phyloP scores from a whole-genome alignment of 2,888 invertebrate species.

The Bellardia pandia region DNA sequence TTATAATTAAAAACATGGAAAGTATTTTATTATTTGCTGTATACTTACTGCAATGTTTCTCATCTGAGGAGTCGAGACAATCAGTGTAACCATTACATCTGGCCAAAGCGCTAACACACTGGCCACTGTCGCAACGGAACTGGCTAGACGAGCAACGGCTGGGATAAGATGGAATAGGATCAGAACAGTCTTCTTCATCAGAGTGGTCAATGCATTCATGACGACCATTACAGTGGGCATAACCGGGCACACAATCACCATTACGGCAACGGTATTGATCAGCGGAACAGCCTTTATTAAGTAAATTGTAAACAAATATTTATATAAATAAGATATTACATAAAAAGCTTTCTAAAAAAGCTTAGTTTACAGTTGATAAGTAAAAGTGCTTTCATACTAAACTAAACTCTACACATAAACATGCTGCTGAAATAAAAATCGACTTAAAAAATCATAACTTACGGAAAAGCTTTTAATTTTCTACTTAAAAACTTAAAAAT shows the following conservation, averaged over 20 bases:
- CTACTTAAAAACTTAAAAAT: not conserved
- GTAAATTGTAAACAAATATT: conserved; percentile 5
- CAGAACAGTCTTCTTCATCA: conserved; percentile 88
- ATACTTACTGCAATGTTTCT: conserved; percentile 85
- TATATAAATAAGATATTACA: not conserved
- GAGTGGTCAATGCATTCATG: conserved; percentile 88
- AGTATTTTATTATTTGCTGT: not conserved
- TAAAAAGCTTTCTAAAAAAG: conserved; percentile 46
- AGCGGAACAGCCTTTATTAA: conserved; percentile 86
- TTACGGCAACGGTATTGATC: conserved; percentile 89
- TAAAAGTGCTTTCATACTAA: conserved; percentile 37
- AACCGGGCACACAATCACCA: conserved; percentile 88
- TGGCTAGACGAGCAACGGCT: conserved; percentile 79
- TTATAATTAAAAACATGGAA: too few relatives aligned
- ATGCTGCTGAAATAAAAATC: conserved; percentile 45
- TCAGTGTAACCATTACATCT: conserved; percentile 86
- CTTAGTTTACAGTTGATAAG: not conserved
- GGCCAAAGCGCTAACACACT: conserved; percentile 79
- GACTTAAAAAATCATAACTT: conserved; percentile 27
- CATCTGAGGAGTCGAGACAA: conserved; percentile 87
- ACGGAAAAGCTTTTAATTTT: conserved; percentile 16
- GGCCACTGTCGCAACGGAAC: conserved; percentile 83
- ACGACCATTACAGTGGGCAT: conserved; percentile 87
- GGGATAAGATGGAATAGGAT: conserved; percentile 69
- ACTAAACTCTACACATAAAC: conserved; percentile 59